Percentiles rank a stretch among this genome's conserved stretches.
These are phyloP conservation scores for Andrena bicolor DNA, from an alignment of 2,888 invertebrate species.

Conservation along the genomic window DNA sequence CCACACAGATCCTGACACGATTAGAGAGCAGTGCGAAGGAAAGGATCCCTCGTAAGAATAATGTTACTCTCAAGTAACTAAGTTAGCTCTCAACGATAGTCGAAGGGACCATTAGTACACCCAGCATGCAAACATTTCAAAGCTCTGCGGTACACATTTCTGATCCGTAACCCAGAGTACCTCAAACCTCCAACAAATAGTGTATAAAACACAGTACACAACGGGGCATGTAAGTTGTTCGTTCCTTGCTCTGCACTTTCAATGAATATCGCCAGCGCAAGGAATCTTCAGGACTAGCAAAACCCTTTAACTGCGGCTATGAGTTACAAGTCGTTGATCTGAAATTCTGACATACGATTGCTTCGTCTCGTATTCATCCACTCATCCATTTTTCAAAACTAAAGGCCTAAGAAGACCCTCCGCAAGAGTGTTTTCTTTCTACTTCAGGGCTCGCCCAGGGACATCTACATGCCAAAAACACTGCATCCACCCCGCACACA, in stretches of 20 bases:
- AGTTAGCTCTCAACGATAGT: slow-evolving; percentile 1
- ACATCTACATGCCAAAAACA: background rate
- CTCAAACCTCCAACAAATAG: background rate
- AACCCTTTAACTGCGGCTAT: background rate
- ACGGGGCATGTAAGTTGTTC: slow-evolving; percentile 1
- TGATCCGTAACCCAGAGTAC: background rate
- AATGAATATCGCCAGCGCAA: background rate
- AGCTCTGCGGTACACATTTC: no score
- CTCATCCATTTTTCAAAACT: background rate
- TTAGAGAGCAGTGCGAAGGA: background rate
- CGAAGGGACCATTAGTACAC: slow-evolving; percentile 17
- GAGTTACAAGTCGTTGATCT: background rate
- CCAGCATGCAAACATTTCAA: slow-evolving; percentile 32
- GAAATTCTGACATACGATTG: background rate
- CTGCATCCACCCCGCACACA: slow-evolving; percentile 4
- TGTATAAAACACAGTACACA: background rate
- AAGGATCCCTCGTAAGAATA: slow-evolving; percentile 4
- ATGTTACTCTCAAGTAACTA: slow-evolving; percentile 1
- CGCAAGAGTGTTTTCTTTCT: background rate
- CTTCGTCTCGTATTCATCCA: background rate
- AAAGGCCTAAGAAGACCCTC: background rate
- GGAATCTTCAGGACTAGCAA: background rate
- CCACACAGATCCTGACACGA: background rate
- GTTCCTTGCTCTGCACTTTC: background rate
- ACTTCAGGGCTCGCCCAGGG: background rate